These are phyloP conservation scores for Cardinalis cardinalis DNA, from an alignment of 2,113 vertebrate species.

Conservation along the genomic window DNA sequence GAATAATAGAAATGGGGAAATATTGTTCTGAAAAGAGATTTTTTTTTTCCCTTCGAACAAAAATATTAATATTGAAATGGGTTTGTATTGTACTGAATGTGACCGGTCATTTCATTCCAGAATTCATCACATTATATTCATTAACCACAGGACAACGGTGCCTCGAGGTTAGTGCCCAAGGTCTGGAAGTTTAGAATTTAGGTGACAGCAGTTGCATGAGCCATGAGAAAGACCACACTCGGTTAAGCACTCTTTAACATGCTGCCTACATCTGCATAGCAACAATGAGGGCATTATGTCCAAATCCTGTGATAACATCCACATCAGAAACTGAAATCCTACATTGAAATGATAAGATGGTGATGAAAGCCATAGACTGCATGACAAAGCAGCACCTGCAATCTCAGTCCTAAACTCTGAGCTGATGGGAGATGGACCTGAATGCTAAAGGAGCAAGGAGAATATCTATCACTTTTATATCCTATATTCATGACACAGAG, in stretches of 20 bases:
- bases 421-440: not conserved
- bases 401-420: not conserved
- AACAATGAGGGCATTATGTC: not conserved
- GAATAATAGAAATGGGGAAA: not conserved
- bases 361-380: not conserved
- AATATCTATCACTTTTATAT: not conserved
- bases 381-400: not conserved
- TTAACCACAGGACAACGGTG: constrained; percentile 2
- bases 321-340: constrained; percentile 1
- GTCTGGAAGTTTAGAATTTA: not conserved
- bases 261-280: not conserved
- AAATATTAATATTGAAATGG: not conserved
- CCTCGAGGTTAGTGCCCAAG: not conserved
- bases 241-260: not conserved
- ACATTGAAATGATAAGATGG: not conserved
- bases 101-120: not conserved
- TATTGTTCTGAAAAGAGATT: not conserved
- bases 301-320: constrained; percentile 2
- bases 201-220: not conserved
- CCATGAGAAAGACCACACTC: not conserved
- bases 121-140: not conserved
- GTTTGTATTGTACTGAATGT: not conserved
- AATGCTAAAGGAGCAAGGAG: not conserved
- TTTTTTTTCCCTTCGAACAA: not conserved
- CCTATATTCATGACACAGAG: not conserved